Evolutionary conservation across 2,113 vertebrate species (phyloP).

Genomic region (Procavia capensis): DNA sequence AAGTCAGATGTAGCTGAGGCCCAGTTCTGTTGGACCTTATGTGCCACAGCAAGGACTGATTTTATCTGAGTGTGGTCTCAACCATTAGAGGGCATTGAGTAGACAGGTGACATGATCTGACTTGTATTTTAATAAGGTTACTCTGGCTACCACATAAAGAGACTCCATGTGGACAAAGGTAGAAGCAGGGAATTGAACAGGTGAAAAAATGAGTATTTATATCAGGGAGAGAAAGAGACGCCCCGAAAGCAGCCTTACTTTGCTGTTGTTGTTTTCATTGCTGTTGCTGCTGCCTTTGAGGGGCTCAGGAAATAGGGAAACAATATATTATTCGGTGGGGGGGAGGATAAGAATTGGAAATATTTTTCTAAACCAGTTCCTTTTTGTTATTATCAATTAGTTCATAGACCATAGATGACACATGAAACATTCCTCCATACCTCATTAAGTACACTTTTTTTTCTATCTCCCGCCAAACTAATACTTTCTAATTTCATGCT

Average conservation of each 20-base stretch:
- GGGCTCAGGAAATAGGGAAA: background rate
- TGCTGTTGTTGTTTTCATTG: background rate
- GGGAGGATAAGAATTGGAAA: background rate
- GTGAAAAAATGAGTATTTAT: background rate
- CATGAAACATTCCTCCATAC: background rate
- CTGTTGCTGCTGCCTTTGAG: background rate
- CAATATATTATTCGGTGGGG: background rate
- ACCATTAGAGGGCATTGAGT: rapidly evolving
- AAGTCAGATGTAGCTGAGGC: background rate
- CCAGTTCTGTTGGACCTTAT: background rate
- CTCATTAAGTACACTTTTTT: background rate
- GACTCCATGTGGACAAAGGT: background rate
- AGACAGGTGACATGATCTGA: background rate
- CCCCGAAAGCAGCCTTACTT: background rate
- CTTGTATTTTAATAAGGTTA: background rate
- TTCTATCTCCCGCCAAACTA: background rate
- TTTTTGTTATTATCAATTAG: background rate
- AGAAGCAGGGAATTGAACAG: background rate
- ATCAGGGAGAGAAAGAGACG: background rate
- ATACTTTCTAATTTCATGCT: background rate
- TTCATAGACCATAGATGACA: background rate
- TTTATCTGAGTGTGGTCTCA: background rate
- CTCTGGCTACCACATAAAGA: background rate
- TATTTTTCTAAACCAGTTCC: background rate
- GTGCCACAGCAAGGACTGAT: background rate